Evolutionary conservation across 1,140 invertebrate species (phyloP), one percentile per base, ranked within the genome.

Genomic region (Temnothorax longispinosus): DNA sequence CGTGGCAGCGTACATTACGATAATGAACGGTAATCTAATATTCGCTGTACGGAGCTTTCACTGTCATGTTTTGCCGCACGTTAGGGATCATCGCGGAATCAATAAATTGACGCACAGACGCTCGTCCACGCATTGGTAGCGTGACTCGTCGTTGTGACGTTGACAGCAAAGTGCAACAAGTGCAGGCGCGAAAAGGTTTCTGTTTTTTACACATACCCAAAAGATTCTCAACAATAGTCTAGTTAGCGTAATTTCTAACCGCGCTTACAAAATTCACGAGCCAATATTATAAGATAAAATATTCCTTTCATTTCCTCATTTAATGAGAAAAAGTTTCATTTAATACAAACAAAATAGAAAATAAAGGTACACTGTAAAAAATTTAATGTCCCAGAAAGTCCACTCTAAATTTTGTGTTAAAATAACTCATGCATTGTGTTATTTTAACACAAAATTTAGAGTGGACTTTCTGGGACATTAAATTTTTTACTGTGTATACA

Each of bases 101-200:
- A 65, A 85, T 85, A 85, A 85, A 85, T 65, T 78, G 58, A 65
- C 18, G 18, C 32, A 76, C 71, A 64, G 50, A 85, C 8, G n/a
- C 38, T 77, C 60, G 27, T 64, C 18, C 74, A 67, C 58, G 74
- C 47, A 32, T 54, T 56, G n/a, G 15, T 64, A 64, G 35, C 74
- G 47, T 85, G 58, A 85, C 71, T 76, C 18, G 44, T 77, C 32
- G 44, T 52, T 50, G 56, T 18, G 27, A 81, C 27, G 38, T 15
- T 38, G 81, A 62, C 56, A 76, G 35, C 32, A 41, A 74, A 60
- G 27, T 82, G 82, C 47, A 85, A 85, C 69, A 84, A 77, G 74
- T 85, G 35, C 27, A 85, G 76, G 2, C 82, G 3, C 21, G 47
- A 35, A 77, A 52, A 85, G 58, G 54, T 78, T 85, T 64, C 44